phyloP scores from a whole-genome alignment of 2,888 invertebrate species.

The Gasteruption jaculator region DNA sequence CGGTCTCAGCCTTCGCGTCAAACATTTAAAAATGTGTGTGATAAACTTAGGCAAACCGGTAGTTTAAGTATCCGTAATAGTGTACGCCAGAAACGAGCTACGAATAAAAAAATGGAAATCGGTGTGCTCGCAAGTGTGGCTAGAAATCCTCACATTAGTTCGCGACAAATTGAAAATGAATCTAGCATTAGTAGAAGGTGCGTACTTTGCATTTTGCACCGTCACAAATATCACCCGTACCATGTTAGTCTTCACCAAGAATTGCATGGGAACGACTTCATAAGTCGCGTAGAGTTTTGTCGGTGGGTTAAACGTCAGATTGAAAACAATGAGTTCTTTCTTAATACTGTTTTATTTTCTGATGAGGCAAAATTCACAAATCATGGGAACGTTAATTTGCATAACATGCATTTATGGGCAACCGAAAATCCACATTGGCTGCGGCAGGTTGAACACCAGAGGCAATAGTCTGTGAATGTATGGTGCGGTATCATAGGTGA shows the following conservation, averaged over 20 bases:
- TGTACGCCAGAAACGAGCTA: constrained; percentile 5
- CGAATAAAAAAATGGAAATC: constrained; percentile 12
- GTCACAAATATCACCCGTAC: constrained; percentile 7
- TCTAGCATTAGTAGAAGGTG: constrained; percentile 9
- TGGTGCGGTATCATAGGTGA: constrained; percentile 17
- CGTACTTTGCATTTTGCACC: constrained; percentile 10
- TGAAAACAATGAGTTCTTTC: constrained; percentile 9
- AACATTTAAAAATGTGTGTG: constrained; percentile 9
- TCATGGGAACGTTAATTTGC: constrained; percentile 13
- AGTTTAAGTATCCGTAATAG: not conserved
- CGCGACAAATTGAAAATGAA: constrained; percentile 10
- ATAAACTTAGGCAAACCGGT: constrained; percentile 10
- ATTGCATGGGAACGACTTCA: constrained; percentile 20
- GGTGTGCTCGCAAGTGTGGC: constrained; percentile 10
- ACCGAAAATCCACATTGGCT: constrained; percentile 16
- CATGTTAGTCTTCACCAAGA: constrained; percentile 19
- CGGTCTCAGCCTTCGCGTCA: constrained; percentile 5
- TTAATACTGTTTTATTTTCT: constrained; percentile 10
- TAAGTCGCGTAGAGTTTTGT: constrained; percentile 20
- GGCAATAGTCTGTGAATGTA: constrained; percentile 11
- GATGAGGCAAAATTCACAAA: constrained; percentile 11
- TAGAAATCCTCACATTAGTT: constrained; percentile 12
- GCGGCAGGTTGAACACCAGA: constrained; percentile 15
- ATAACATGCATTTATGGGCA: constrained; percentile 15
- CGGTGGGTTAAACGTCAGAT: constrained; percentile 14